Conservation (phyloP, 1,140 invertebrate species). For the Panagrolaimus sp. region DNA sequence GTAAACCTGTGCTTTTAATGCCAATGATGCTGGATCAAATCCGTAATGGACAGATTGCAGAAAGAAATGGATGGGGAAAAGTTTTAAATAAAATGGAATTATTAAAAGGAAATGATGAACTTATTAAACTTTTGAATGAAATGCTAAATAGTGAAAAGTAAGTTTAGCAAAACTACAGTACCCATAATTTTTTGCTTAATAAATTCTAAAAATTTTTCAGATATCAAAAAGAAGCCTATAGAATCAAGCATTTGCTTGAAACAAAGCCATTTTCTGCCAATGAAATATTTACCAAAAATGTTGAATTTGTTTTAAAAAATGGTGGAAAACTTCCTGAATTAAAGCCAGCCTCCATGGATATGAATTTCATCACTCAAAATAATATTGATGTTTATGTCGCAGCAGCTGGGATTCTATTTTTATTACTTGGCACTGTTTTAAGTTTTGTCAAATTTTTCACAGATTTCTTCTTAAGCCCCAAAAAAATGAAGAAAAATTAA, state of each 20-base stretch:
- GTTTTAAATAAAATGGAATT: conserved; percentile 25
- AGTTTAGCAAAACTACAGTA: no score
- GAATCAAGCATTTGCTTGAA: conserved; percentile 16
- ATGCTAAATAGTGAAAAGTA: conserved; percentile 30
- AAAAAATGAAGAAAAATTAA: no score
- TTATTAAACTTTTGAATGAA: conserved; percentile 20
- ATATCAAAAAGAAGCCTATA: conserved; percentile 12
- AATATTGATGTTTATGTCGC: background rate
- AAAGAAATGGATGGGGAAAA: conserved; percentile 37
- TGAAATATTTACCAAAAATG: conserved; percentile 21
- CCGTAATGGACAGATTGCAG: conserved; percentile 25
- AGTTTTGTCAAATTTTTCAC: no score
- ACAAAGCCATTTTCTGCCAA: conserved; percentile 29
- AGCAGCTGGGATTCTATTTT: no score
- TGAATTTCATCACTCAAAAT: background rate
- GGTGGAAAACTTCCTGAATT: background rate
- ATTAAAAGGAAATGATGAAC: background rate
- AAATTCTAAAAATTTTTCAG: no score
- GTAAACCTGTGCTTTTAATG: conserved; percentile 30
- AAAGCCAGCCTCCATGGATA: background rate
- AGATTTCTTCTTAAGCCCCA: no score
- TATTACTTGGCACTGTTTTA: no score
- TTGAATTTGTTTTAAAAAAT: conserved; percentile 2
- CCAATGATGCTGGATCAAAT: conserved; percentile 41
- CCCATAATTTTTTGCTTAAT: no score